Evolutionary conservation across 2,888 invertebrate species (phyloP).

Genomic region (Tachina fera): DNA sequence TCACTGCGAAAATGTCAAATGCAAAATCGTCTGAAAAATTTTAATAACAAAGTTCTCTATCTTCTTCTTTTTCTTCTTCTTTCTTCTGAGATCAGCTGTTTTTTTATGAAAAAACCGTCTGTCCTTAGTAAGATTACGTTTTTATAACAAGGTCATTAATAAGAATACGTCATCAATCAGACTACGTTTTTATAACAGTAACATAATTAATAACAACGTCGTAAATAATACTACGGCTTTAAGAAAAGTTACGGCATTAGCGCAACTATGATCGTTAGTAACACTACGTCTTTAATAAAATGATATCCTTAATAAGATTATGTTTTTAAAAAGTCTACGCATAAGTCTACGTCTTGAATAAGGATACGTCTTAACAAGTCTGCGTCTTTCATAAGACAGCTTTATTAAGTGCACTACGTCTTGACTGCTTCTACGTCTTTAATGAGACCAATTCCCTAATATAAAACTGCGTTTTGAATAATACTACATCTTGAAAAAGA

Average conservation of each 20-base stretch:
- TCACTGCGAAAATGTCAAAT: too few relatives aligned
- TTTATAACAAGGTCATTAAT: neutral
- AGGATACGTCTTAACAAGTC: too few relatives aligned
- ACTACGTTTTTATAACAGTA: constrained; percentile 10
- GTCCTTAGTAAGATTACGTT: neutral
- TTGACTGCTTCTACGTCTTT: neutral
- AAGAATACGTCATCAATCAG: neutral
- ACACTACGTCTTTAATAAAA: neutral
- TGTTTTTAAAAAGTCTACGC: neutral
- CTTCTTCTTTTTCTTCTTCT: too few relatives aligned
- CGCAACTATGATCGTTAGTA: neutral
- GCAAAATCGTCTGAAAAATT: too few relatives aligned
- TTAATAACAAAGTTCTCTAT: too few relatives aligned
- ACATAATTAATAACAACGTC: too few relatives aligned
- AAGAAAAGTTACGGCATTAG: neutral
- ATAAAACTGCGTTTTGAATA: neutral
- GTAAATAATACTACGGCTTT: too few relatives aligned
- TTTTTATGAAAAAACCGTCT: neutral
- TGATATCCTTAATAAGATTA: neutral
- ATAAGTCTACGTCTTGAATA: neutral
- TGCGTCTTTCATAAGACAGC: neutral
- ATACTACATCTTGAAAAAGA: neutral
- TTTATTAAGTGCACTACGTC: too few relatives aligned
- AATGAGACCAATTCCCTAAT: neutral
- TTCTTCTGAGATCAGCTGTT: too few relatives aligned